phyloP scores from a whole-genome alignment of 2,888 invertebrate species.

The Ophonus ardosiacus region DNA sequence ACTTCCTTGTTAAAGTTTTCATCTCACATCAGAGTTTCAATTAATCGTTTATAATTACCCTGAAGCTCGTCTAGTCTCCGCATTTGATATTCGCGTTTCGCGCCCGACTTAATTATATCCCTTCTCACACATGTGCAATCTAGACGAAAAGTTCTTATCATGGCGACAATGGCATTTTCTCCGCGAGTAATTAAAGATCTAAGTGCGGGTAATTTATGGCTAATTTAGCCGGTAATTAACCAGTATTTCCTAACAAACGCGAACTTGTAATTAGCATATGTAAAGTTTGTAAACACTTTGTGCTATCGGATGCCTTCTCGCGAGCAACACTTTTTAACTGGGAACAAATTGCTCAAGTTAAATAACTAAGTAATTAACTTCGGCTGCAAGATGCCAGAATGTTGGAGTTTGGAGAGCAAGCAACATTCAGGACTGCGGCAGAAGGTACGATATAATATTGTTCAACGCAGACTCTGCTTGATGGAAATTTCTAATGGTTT shows the following conservation, averaged over 20 bases:
- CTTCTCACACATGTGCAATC: slow-evolving; percentile 33
- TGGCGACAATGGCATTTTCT: slow-evolving; percentile 55
- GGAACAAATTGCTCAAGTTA: slow-evolving; percentile 73
- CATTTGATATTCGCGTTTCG: neutral
- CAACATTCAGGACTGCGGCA: neutral
- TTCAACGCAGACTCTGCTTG: neutral
- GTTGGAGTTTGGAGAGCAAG: too few species aligned
- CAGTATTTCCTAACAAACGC: slow-evolving; percentile 73
- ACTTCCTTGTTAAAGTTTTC: slow-evolving; percentile 46
- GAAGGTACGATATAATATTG: slow-evolving; percentile 23
- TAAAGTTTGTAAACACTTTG: slow-evolving; percentile 73
- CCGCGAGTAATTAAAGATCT: slow-evolving; percentile 60
- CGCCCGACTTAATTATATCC: slow-evolving; percentile 12
- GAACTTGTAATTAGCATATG: slow-evolving; percentile 76
- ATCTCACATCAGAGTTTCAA: slow-evolving; percentile 53
- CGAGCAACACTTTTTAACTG: slow-evolving; percentile 72
- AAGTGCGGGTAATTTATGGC: slow-evolving; percentile 71
- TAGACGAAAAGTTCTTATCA: slow-evolving; percentile 53
- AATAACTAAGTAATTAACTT: slow-evolving; percentile 70
- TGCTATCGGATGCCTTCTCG: slow-evolving; percentile 71
- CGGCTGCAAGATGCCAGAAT: slow-evolving; percentile 41
- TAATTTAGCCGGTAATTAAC: slow-evolving; percentile 74
- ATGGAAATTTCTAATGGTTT: slow-evolving; percentile 32
- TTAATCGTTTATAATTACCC: slow-evolving; percentile 52
- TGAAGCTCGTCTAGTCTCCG: neutral